A percentile compares a stretch with the other conserved stretches of the same genome.
phyloP scores from a whole-genome alignment of 2,113 vertebrate species.

The Brachyistius frenatus region DNA sequence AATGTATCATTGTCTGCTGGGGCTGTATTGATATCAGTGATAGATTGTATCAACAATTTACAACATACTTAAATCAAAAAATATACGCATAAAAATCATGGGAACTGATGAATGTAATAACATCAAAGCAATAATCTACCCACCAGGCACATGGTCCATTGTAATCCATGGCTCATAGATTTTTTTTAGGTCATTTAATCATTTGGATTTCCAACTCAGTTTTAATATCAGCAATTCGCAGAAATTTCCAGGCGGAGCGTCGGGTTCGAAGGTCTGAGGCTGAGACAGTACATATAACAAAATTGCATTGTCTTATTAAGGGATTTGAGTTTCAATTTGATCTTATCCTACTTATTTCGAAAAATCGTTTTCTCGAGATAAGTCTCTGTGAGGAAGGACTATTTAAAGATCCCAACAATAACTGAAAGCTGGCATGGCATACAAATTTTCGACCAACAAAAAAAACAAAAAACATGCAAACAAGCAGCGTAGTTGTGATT shows the following conservation, averaged over 20 bases:
- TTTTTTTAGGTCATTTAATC: slow-evolving; percentile 61
- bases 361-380: slow-evolving; percentile 28
- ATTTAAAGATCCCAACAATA: slow-evolving; percentile 58
- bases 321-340: slow-evolving; percentile 53
- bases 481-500: slow-evolving; percentile 41
- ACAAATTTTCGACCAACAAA: slow-evolving; percentile 22
- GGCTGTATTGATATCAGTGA: too few species aligned
- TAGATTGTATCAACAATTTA: too few species aligned
- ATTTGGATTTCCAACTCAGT: slow-evolving; percentile 44
- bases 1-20: neutral
- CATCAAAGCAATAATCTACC: slow-evolving; percentile 19
- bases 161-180: slow-evolving; percentile 37
- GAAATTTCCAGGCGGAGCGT: slow-evolving; percentile 31
- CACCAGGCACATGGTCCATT: slow-evolving; percentile 10
- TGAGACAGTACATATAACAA: slow-evolving; percentile 38
- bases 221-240: slow-evolving; percentile 46
- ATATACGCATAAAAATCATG: neutral
- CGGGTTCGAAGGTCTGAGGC: slow-evolving; percentile 19
- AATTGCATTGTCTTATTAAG: slow-evolving; percentile 50
- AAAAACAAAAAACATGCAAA: slow-evolving; percentile 53
- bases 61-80: neutral
- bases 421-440: slow-evolving; percentile 46
- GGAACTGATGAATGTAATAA: slow-evolving; percentile 22
- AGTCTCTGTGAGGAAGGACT: slow-evolving; percentile 21
- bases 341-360: slow-evolving; percentile 37